phyloP scores from a whole-genome alignment of 1,140 invertebrate species.

The Rhizoglyphus robini region DNA sequence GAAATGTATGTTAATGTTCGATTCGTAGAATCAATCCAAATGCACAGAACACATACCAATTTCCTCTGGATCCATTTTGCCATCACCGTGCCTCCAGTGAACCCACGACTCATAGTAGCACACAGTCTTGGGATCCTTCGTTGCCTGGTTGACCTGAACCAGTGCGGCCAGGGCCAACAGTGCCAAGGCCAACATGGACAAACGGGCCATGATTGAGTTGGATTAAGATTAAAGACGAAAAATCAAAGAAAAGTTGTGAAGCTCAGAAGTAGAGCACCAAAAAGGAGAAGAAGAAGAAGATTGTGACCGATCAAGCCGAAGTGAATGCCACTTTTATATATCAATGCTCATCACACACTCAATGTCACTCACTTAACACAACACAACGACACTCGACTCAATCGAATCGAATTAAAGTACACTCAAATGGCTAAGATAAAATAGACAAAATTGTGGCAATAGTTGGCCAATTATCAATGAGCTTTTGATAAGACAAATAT shows the following conservation, averaged over 20 bases:
- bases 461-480: too few species aligned
- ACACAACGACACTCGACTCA: neutral
- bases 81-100: neutral
- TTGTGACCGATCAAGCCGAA: neutral
- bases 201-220: neutral
- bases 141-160: neutral
- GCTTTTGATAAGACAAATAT: too few species aligned
- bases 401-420: neutral
- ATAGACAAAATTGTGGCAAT: too few species aligned
- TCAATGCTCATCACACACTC: neutral
- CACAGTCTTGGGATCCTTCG: slow-evolving; percentile 8
- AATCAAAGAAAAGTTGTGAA: neutral
- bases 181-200: neutral
- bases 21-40: neutral
- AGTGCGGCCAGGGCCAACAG: neutral
- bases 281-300: neutral
- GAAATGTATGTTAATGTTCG: neutral
- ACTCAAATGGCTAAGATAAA: too few species aligned
- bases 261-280: neutral
- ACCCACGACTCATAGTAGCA: slow-evolving; percentile 18
- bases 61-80: slow-evolving; percentile 15
- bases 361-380: neutral
- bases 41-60: slow-evolving; percentile 10
- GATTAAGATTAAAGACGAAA: neutral
- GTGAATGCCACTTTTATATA: neutral